Evolutionary conservation across 2,797 vertebrate genomes (phyloP), one percentile per base, ranked within the genome.

Genomic region (Spinibarbus caldwelli): DNA sequence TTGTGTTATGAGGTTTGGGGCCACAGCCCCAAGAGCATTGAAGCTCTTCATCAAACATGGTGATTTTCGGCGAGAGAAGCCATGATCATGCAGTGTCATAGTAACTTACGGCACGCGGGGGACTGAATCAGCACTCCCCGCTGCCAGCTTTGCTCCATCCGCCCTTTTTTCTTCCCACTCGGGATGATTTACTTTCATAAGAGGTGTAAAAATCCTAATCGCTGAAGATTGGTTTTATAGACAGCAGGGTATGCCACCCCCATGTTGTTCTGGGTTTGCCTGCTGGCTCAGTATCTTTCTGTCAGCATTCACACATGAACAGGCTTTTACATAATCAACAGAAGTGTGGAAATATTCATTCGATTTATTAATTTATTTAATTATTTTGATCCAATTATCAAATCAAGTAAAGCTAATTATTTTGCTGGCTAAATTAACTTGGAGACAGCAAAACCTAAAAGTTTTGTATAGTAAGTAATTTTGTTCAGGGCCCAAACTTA

Each of bases 91-190:
- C 83, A 64, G 68, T 73, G 76, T 68, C 82, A 78, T 41, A 26
- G 86, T 80, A 86, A 81, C 75, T 78, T 66, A 47, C n/a, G 78
- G 72, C 31, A 78, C 54, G 79, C 54, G 21, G 57, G 67, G 67
- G 47, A 83, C 87, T 88, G 88, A 90, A 87, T 89, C 90, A 88
- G 86, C 84, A 85, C 67, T 78, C 41, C 11, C 67, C 26, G 70
- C 86, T 89, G 85, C 80, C 87, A 84, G 52, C 66, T 23, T 79
- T 82, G 88, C 82, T 67, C 75, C 47, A 67, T 71, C 43, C 45
- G 5, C 68, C 49, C 72, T 66, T 62, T 41, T 77, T 62, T 81
- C 62, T 57, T 80, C 87, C 80, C 66, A 54, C 41, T 67, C 54
- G 43, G 36, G 26, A 73, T 70, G 72, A 67, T 67, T 89, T 68